Percentiles rank a stretch among this genome's conserved stretches.
Conservation (phyloP, 2,797 vertebrate species). For the Cossypha dichroa region DNA sequence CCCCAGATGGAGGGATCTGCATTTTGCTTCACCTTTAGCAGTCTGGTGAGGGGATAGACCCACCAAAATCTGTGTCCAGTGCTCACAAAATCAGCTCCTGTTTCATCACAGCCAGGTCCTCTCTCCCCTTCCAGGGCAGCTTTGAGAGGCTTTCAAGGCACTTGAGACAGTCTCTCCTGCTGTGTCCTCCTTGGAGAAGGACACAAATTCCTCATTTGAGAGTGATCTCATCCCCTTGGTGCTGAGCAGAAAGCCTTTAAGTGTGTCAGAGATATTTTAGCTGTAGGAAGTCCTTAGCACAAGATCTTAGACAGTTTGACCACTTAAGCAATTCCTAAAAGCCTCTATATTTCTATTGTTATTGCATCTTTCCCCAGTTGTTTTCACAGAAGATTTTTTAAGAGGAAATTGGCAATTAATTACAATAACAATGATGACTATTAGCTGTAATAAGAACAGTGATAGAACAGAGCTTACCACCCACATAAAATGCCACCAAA, state of each 20-base stretch:
- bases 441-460: not conserved
- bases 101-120: not conserved
- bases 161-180: not conserved
- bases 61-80: not conserved
- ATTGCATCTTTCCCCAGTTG: not conserved
- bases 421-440: not conserved
- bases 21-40: not conserved
- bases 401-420: conserved; percentile 6
- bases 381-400: not conserved
- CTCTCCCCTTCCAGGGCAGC: not conserved
- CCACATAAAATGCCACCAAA: not conserved
- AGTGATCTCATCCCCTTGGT: not conserved
- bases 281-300: not conserved
- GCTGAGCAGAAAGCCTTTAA: not conserved
- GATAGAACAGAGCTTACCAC: not conserved
- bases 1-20: not conserved
- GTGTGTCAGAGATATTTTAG: not conserved
- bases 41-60: not conserved
- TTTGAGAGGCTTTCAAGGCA: not conserved
- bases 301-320: not conserved
- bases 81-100: not conserved
- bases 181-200: not conserved
- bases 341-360: not conserved
- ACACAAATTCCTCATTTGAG: not conserved
- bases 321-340: not conserved